Base-by-base conservation (phyloP, 2,113 vertebrate species). In the Pomatorhinus ruficollis region DNA sequence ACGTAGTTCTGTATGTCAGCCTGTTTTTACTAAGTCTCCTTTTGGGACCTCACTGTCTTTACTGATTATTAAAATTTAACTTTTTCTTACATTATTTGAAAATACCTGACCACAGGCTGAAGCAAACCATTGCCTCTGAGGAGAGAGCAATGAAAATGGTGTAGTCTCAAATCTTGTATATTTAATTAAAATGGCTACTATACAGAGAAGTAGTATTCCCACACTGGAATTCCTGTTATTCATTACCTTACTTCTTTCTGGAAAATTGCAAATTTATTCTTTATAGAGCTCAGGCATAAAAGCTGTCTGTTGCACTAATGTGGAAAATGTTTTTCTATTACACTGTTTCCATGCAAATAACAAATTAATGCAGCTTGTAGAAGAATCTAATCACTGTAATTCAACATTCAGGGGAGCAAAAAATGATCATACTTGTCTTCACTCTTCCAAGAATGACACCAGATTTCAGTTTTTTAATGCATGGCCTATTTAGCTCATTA, bases 371-470 rank as follows among this genome's bases (percentile, higher is more conserved):
- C 87, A 74, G 87, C 93, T 95, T 91, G 85, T 94, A 94, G 94
- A 61, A 70, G 87, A 94, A 93, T 96, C 95, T 96, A 97, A 97
- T 96, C 92, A 92, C 76, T 83, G 68, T 96, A 97, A 96, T 97
- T 97, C 95, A 95, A 83, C 93, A 95, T 94, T 95, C 95, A 96
- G 87, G 90, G 96, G 93, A 97, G 93, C 95, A 97, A 96, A 96
- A 96, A 94, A 96, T 96, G 90, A 96, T 94, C 4, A 3, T 94
- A 52, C 87, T 91, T 95, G 93, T 95, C 87, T 95, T 80, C 59
- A 15, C 45, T 96, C 90, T 96, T 93, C 79, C 92, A 95, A 70
- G 93, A 93, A 83, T 95, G 95, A 93, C 92, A 97, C 90, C 95
- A 95, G 90, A 83, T 93, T 96, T 96, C 65, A 83, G 89, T 11